Evolutionary conservation across 2,797 vertebrate species (phyloP).

Genomic region (Poecile montanus): DNA sequence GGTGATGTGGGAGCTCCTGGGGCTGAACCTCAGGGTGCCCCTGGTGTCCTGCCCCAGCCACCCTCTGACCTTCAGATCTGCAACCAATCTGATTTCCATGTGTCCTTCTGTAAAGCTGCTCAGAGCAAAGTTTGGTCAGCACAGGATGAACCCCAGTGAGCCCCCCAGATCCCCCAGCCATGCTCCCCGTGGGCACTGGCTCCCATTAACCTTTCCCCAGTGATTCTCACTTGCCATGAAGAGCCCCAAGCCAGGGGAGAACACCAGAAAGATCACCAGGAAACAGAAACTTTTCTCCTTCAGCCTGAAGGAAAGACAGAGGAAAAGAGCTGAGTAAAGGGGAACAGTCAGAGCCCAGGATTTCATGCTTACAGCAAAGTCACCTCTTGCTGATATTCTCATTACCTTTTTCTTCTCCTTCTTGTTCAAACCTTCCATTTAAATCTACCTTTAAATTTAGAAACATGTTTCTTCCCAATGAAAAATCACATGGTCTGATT

Average conservation of each 20-base stretch:
- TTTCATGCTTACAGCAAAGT: neutral
- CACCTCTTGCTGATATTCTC: neutral
- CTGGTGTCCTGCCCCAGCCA: neutral
- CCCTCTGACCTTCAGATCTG: slow-evolving; percentile 17
- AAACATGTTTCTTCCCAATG: neutral
- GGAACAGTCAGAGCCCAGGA: neutral
- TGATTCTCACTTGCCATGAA: neutral
- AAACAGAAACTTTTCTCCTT: neutral
- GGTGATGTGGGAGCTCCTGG: neutral
- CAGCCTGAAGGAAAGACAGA: neutral
- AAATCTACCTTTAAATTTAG: neutral
- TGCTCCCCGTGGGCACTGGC: accelerated
- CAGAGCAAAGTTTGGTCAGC: neutral
- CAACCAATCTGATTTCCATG: neutral
- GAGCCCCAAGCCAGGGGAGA: neutral
- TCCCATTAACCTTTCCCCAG: slow-evolving; percentile 52
- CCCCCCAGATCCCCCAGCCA: neutral
- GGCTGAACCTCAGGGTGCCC: neutral
- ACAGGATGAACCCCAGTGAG: neutral
- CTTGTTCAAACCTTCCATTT: neutral
- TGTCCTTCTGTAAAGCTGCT: slow-evolving; percentile 58
- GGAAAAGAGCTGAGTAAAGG: neutral
- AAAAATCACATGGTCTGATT: accelerated
- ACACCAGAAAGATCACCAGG: neutral
- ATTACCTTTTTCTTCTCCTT: neutral